phyloP scores from a whole-genome alignment of 2,113 vertebrate genomes.

The human (Homo sapiens) region GRCh38 chr13:42472001-42472500 shows the following conservation, averaged over 20 bases:
- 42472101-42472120: neutral
- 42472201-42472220: neutral
- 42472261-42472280: neutral
- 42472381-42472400: neutral
- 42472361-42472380: too few species aligned
- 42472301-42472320: neutral
- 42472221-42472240: neutral
- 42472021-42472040: neutral
- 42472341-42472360: neutral
- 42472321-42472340: neutral
- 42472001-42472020: neutral
- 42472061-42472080: neutral
- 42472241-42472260: neutral
- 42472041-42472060: neutral
- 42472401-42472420: neutral
- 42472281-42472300: neutral
- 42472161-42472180: neutral
- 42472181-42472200: neutral
- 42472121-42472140: neutral
- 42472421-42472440: neutral
- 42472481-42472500: neutral
- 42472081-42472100: neutral
- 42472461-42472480: neutral
- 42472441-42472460: neutral
- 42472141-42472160: neutral